Conservation (phyloP, 2,888 invertebrate species). For the Drosophila ustulata region DNA sequence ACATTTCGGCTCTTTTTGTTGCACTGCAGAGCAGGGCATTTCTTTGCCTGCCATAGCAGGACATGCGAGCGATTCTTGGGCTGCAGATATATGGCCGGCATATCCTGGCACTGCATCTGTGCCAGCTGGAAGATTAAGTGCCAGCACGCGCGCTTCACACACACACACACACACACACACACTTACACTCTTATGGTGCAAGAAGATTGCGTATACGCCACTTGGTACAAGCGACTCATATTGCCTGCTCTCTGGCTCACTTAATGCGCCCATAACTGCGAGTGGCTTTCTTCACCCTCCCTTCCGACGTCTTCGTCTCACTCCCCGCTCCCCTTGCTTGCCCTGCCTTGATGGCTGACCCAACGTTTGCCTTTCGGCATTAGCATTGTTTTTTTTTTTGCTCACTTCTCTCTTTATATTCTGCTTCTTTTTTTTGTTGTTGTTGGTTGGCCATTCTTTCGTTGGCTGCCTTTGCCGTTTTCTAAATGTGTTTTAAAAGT, state of each 20-base stretch:
- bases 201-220: slow-evolving; percentile 74
- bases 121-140: slow-evolving; percentile 78
- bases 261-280: slow-evolving; percentile 62
- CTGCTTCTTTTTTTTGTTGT: background rate
- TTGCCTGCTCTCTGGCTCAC: slow-evolving; percentile 32
- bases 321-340: background rate
- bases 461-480: slow-evolving; percentile 45
- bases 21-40: slow-evolving; percentile 11
- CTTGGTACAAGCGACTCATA: slow-evolving; percentile 45
- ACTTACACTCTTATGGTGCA: slow-evolving; percentile 22
- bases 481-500: slow-evolving; percentile 80
- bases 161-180: slow-evolving; percentile 18
- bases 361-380: slow-evolving; percentile 64
- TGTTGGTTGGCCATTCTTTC: slow-evolving; percentile 20
- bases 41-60: slow-evolving; percentile 17
- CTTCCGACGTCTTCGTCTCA: background rate
- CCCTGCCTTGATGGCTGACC: slow-evolving; percentile 61
- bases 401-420: background rate
- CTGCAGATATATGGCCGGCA: slow-evolving; percentile 68
- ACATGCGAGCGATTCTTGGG: slow-evolving; percentile 31
- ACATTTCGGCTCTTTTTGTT: background rate
- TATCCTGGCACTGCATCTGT: slow-evolving; percentile 76
- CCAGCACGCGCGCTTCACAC: slow-evolving; percentile 52
- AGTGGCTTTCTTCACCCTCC: slow-evolving; percentile 36
- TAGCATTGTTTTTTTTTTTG: slow-evolving; percentile 53